phyloP scores from a whole-genome alignment of 1,140 invertebrate genomes.

The Cephus cinctus region DNA sequence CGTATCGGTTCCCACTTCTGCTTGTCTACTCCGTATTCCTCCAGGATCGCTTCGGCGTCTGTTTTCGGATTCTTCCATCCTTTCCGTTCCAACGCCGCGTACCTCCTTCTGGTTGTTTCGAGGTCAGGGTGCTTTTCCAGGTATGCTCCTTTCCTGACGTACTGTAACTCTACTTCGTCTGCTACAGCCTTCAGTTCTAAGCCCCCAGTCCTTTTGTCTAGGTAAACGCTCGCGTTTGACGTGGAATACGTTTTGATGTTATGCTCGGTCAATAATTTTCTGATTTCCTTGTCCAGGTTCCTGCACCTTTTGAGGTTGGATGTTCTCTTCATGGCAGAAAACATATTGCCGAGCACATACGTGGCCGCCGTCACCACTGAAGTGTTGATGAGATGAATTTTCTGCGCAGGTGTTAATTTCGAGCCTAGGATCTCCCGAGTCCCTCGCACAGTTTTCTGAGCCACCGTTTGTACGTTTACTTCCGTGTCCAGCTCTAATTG shows the following conservation, averaged over 20 bases:
- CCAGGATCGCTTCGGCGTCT: background rate
- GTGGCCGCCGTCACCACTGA: slow-evolving; percentile 1
- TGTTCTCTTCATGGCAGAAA: background rate
- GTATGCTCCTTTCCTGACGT: background rate
- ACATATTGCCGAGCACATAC: slow-evolving; percentile 3
- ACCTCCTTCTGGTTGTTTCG: background rate
- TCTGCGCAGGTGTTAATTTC: slow-evolving; percentile 1
- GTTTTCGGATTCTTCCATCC: background rate
- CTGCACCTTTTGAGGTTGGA: background rate
- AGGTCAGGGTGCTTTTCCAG: background rate
- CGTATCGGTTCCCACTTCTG: background rate
- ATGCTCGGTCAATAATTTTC: background rate
- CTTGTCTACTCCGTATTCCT: background rate
- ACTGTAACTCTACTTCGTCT: background rate
- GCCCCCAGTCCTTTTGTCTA: background rate
- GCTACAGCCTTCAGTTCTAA: too few relatives aligned
- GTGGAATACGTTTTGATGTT: background rate
- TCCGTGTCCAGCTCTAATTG: slow-evolving; percentile 18
- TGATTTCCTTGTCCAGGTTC: background rate
- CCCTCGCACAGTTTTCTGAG: slow-evolving; percentile 9
- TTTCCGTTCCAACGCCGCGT: background rate
- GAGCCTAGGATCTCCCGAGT: background rate
- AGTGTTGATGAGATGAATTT: slow-evolving; percentile 4
- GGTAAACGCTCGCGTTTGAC: background rate
- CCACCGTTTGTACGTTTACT: slow-evolving; percentile 13